Conservation (phyloP, 2,888 invertebrate species). For the Ommatoiulus sabulosus region DNA sequence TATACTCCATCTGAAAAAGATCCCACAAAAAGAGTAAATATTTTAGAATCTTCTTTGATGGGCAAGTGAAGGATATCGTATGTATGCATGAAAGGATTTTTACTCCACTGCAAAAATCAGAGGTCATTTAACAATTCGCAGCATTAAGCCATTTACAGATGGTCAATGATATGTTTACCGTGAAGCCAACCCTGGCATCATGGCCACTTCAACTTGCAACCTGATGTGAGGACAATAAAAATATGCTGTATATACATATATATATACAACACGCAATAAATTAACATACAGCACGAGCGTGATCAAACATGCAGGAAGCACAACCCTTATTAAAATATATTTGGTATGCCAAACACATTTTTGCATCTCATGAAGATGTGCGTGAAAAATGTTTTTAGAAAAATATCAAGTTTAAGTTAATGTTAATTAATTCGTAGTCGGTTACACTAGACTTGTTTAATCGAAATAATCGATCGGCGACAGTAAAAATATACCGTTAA, state of each 20-base stretch:
- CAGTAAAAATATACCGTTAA: no score
- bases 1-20: background rate
- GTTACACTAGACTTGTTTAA: background rate
- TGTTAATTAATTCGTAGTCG: background rate
- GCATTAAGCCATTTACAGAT: background rate
- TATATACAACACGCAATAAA: background rate
- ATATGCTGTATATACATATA: background rate
- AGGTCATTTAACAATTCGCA: background rate
- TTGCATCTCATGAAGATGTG: background rate
- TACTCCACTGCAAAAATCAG: background rate
- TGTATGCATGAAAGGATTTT: background rate
- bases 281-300: no score
- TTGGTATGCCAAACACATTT: background rate
- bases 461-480: no score
- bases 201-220: background rate
- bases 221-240: constrained; percentile 13
- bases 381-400: no score
- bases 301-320: background rate
- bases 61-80: no score
- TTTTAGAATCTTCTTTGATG: no score
- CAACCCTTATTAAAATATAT: background rate
- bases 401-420: no score
- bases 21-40: background rate
- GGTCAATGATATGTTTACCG: background rate
- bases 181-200: constrained; percentile 14